phyloP scores from a whole-genome alignment of 2,797 vertebrate species.

The Schizothorax lantsangensis region DNA sequence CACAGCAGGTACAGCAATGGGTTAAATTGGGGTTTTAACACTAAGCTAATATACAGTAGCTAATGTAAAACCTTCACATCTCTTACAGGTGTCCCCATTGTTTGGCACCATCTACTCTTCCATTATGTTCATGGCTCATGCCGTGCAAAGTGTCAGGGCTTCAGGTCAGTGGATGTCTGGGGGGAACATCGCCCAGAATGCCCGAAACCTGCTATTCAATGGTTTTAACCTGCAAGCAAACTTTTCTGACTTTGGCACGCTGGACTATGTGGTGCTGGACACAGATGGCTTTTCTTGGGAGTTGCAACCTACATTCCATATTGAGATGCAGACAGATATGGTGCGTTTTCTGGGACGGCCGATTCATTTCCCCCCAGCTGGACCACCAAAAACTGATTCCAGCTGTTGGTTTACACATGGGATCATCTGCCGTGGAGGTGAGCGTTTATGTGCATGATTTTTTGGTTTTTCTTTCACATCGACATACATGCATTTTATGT shows the following conservation, averaged over 20 bases:
- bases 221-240: conserved; percentile 82
- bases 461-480: background rate
- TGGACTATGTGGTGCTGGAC: conserved; percentile 82
- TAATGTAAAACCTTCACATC: conserved; percentile 3
- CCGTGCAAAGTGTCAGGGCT: conserved; percentile 69
- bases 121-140: conserved; percentile 79
- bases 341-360: conserved; percentile 76
- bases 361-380: conserved; percentile 78
- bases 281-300: conserved; percentile 77
- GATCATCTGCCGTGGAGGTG: conserved; percentile 81
- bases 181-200: conserved; percentile 72
- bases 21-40: background rate
- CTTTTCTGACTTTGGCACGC: conserved; percentile 69
- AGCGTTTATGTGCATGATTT: conserved; percentile 31
- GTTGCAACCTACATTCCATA: conserved; percentile 76
- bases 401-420: conserved; percentile 82
- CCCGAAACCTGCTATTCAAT: conserved; percentile 73
- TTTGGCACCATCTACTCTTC: conserved; percentile 86
- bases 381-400: conserved; percentile 75
- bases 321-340: conserved; percentile 75
- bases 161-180: conserved; percentile 77
- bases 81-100: conserved; percentile 80
- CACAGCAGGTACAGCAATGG: conserved; percentile 71
- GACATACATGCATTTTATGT: background rate
- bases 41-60: background rate